Evolutionary conservation across 2,888 invertebrate genomes (phyloP).

Genomic region (Coenonympha glycerion): DNA sequence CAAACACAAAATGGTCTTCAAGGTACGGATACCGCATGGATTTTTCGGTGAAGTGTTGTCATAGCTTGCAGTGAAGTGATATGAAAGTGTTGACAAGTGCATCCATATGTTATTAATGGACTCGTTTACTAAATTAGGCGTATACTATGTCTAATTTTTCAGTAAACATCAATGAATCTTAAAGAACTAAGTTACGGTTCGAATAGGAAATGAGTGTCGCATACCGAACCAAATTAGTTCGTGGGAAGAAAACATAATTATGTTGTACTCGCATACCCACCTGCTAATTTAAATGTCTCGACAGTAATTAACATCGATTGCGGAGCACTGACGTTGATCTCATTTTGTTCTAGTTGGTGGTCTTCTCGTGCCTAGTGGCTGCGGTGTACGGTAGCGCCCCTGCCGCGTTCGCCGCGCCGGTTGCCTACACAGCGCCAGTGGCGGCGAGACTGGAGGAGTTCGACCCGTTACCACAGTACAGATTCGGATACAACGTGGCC

Average conservation of each 20-base stretch:
- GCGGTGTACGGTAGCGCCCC: slow-evolving; percentile 54
- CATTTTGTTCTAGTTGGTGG: slow-evolving; percentile 53
- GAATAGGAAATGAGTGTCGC: background rate
- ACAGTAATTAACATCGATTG: background rate
- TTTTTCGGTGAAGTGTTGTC: slow-evolving; percentile 39
- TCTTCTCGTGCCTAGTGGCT: slow-evolving; percentile 60
- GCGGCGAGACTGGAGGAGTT: slow-evolving; percentile 61
- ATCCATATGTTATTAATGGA: background rate
- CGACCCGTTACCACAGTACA: slow-evolving; percentile 77
- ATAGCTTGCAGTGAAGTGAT: slow-evolving; percentile 32
- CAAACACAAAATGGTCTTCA: slow-evolving; percentile 60
- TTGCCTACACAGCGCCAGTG: slow-evolving; percentile 42
- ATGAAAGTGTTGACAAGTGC: slow-evolving; percentile 29
- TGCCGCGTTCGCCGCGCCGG: slow-evolving; percentile 45
- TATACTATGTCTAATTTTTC: background rate
- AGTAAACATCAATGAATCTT: background rate
- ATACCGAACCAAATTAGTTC: background rate
- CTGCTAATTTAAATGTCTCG: background rate
- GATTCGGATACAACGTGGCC: slow-evolving; percentile 62
- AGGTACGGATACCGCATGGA: slow-evolving; percentile 56
- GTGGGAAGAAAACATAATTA: background rate
- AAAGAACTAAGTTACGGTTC: too few relatives aligned
- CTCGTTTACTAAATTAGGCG: too few relatives aligned
- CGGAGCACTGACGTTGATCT: background rate
- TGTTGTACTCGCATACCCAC: background rate